Percentiles rank a stretch among this genome's conserved stretches.
Conservation (phyloP, 2,888 invertebrate species). For the Eupithecia tripunctaria region DNA sequence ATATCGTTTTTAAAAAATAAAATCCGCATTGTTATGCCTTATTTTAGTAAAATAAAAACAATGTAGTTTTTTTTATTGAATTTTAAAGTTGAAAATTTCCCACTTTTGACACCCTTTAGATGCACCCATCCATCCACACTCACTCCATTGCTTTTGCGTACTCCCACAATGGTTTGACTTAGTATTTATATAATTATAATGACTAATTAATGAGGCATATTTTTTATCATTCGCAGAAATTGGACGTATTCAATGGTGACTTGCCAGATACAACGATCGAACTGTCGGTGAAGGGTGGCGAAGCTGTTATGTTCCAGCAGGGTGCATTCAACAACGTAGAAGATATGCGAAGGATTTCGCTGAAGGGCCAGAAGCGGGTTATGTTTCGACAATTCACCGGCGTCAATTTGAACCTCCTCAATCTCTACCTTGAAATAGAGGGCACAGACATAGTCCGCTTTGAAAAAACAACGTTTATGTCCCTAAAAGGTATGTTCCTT, state of each 20-base stretch:
- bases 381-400: constrained; percentile 86
- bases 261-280: constrained; percentile 85
- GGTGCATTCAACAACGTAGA: constrained; percentile 84
- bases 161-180: background rate
- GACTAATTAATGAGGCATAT: too few species aligned
- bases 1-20: too few species aligned
- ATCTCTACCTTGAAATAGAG: constrained; percentile 85
- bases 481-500: constrained; percentile 79
- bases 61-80: too few species aligned
- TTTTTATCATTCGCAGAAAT: constrained; percentile 62
- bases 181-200: background rate
- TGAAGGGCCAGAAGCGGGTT: constrained; percentile 81
- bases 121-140: too few species aligned
- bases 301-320: constrained; percentile 80
- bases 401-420: constrained; percentile 84
- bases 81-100: too few species aligned
- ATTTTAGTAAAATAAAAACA: too few species aligned
- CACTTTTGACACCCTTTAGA: too few species aligned
- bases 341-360: constrained; percentile 82
- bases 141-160: background rate
- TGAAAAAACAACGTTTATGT: constrained; percentile 86
- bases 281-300: constrained; percentile 83
- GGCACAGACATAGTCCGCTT: constrained; percentile 85
- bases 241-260: constrained; percentile 77
- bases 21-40: too few species aligned